These are phyloP conservation scores for Pollicipes pollicipes DNA, from an alignment of 1,140 invertebrate genomes.

Conservation along the genomic window DNA sequence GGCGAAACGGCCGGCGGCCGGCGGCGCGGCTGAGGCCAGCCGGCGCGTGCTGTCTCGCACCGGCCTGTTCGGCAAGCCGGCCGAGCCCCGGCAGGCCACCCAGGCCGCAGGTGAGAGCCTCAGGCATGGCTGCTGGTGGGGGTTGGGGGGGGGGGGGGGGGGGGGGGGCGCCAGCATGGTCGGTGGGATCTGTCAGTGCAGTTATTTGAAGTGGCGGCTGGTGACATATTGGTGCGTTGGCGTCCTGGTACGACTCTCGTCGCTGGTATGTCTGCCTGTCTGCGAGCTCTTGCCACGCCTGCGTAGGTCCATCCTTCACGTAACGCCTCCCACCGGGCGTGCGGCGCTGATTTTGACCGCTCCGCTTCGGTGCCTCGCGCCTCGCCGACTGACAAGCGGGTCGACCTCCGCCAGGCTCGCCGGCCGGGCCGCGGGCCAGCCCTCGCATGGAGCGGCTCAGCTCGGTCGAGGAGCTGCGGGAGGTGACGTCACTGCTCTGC, in stretches of 20 bases:
- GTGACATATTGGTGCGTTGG: no score
- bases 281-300: no score
- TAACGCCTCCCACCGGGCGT: no score
- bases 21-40: not conserved
- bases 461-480: not conserved
- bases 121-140: not conserved
- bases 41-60: not conserved
- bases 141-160: no score
- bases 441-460: not conserved
- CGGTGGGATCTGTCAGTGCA: no score
- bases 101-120: not conserved
- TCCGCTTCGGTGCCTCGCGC: no score
- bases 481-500: conserved; percentile 2
- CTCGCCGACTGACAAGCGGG: not conserved
- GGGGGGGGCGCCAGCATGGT: no score
- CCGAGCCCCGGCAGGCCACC: not conserved
- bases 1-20: not conserved
- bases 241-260: not conserved
- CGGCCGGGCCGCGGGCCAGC: no score
- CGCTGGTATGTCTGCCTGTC: no score
- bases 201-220: no score
- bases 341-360: no score
- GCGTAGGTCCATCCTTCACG: no score
- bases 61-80: not conserved
- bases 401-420: not conserved